Evolutionary conservation across 2,113 vertebrate genomes (phyloP).

Genomic region (Ursus arctos): DNA sequence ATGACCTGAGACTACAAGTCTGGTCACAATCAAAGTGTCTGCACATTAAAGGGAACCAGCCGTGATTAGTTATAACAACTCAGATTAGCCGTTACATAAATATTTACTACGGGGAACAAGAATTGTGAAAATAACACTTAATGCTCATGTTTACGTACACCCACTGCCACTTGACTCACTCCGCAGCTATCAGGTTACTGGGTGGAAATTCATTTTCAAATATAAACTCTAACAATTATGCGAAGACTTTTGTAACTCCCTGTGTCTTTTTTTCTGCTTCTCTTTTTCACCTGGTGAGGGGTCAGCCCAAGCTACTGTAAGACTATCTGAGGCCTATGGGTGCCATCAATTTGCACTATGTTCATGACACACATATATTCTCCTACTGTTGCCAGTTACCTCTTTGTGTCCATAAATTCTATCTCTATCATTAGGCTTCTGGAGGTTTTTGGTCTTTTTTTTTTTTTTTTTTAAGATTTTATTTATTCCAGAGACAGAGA

Average conservation of each 20-base stretch:
- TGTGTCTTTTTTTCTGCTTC: not conserved
- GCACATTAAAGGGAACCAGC: conserved; percentile 75
- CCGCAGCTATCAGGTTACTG: conserved; percentile 15
- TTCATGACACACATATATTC: not conserved
- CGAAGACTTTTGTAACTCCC: conserved; percentile 12
- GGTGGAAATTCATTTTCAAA: conserved; percentile 62
- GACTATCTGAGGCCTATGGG: not conserved
- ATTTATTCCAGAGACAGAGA: too few species aligned
- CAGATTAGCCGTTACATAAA: conserved; percentile 73
- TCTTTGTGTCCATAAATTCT: not conserved
- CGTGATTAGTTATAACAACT: conserved; percentile 67
- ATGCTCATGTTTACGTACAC: conserved; percentile 58
- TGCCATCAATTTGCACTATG: not conserved
- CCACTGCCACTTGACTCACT: conserved; percentile 23
- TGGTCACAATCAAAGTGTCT: conserved; percentile 76
- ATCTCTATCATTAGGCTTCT: not conserved
- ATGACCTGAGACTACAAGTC: conserved; percentile 72
- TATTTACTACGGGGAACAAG: conserved; percentile 70
- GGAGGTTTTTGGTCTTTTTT: not conserved
- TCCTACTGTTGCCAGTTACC: not conserved
- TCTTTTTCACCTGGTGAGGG: conserved; percentile 10
- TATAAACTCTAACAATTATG: conserved; percentile 44
- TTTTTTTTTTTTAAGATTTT: too few species aligned
- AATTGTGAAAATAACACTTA: conserved; percentile 65
- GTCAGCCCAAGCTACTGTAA: not conserved